Percentiles rank a stretch among this genome's conserved stretches.
These are phyloP conservation scores for Agrypnia vestita DNA, from an alignment of 1,140 invertebrate species.

Conservation along the genomic window DNA sequence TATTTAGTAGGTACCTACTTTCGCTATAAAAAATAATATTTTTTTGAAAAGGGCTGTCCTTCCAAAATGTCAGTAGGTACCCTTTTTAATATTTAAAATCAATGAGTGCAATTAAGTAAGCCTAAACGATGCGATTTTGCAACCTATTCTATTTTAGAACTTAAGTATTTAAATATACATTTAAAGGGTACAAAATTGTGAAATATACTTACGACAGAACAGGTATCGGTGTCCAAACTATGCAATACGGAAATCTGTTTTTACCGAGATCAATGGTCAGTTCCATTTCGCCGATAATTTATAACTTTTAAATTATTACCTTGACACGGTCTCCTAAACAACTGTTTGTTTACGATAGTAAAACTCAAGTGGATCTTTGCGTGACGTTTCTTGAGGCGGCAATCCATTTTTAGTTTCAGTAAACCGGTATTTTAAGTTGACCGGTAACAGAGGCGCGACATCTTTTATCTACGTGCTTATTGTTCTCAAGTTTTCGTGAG, in stretches of 20 bases:
- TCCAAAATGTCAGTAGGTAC: too few relatives aligned
- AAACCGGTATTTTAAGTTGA: slow-evolving; percentile 65
- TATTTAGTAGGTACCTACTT: too few relatives aligned
- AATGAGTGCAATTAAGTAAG: too few relatives aligned
- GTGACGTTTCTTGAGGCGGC: neutral
- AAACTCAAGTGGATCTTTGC: slow-evolving; percentile 6
- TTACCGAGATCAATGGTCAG: slow-evolving; percentile 72
- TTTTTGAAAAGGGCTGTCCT: too few relatives aligned
- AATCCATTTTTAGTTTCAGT: slow-evolving; percentile 45
- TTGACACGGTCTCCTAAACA: neutral
- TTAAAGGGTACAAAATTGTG: too few relatives aligned
- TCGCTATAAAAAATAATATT: too few relatives aligned
- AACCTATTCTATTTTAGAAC: too few relatives aligned
- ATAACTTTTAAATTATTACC: neutral
- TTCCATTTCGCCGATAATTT: slow-evolving; percentile 19
- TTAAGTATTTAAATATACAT: too few relatives aligned
- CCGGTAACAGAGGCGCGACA: slow-evolving; percentile 68
- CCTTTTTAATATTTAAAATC: too few relatives aligned
- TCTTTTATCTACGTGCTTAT: neutral
- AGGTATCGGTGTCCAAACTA: slow-evolving; percentile 94
- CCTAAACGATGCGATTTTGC: too few relatives aligned
- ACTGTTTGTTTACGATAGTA: neutral
- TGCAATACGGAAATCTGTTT: slow-evolving; percentile 86
- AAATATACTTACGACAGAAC: slow-evolving; percentile 74
- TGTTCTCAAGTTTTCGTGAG: too few relatives aligned